Evolutionary conservation across 1,140 invertebrate genomes (phyloP).

Genomic region (Leptonema lineaticorne): DNA sequence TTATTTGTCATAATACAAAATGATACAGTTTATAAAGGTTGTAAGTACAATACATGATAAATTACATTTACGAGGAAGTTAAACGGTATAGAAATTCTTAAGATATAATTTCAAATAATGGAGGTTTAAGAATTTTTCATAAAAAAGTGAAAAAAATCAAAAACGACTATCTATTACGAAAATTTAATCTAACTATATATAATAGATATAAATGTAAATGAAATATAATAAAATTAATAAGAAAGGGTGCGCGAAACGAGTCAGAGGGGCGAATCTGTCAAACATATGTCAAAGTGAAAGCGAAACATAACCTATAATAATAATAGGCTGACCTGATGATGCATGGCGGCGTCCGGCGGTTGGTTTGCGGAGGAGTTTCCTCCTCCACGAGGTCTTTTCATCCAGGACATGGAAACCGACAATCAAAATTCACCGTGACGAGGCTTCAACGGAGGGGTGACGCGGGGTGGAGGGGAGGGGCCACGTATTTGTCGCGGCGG

Average conservation of each 20-base stretch:
- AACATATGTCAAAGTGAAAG: constrained; percentile 1
- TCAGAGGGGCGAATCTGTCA: not conserved
- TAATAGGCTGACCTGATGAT: constrained; percentile 39
- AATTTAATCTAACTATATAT: too few species aligned
- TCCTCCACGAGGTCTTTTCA: constrained; percentile 50
- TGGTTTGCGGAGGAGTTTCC: constrained; percentile 44
- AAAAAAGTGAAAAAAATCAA: too few species aligned
- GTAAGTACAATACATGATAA: too few species aligned
- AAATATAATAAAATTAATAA: too few species aligned
- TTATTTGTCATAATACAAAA: too few species aligned
- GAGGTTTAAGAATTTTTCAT: too few species aligned
- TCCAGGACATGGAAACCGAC: constrained; percentile 51
- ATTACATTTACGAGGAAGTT: too few species aligned
- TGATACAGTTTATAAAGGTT: too few species aligned
- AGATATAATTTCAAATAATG: too few species aligned
- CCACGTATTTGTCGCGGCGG: not conserved
- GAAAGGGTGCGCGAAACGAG: not conserved
- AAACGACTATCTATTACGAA: too few species aligned
- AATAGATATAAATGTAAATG: too few species aligned
- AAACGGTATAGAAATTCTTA: too few species aligned
- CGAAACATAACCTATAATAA: constrained; percentile 36
- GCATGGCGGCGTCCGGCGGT: constrained; percentile 44
- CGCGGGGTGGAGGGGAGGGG: not conserved
- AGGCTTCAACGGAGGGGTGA: constrained; percentile 23
- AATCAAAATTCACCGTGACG: constrained; percentile 50